phyloP scores from a whole-genome alignment of 2,797 vertebrate genomes.

The Ctenopoma kingsleyae region DNA sequence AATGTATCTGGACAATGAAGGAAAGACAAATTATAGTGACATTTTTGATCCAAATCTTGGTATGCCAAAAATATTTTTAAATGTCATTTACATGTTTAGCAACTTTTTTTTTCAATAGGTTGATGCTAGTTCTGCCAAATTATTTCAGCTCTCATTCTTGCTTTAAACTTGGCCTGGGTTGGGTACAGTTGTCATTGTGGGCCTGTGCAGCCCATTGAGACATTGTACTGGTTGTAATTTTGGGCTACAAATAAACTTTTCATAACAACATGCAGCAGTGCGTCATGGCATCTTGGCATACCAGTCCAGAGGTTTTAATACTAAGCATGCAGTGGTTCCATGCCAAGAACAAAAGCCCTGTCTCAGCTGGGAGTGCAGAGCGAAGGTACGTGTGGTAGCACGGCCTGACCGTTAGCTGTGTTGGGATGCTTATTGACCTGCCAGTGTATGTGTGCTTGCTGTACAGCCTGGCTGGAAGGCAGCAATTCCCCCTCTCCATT shows the following conservation, averaged over 20 bases:
- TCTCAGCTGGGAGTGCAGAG: constrained; percentile 69
- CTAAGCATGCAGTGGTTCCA: constrained; percentile 79
- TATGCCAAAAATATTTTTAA: neutral
- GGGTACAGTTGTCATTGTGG: neutral
- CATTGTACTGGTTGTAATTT: constrained; percentile 15
- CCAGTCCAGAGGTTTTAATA: constrained; percentile 60
- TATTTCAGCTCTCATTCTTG: neutral
- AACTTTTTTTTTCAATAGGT: neutral
- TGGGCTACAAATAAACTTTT: constrained; percentile 28
- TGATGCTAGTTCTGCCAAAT: neutral
- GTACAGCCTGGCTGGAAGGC: constrained; percentile 77
- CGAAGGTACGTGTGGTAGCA: constrained; percentile 63
- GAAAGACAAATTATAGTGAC: neutral
- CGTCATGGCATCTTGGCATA: constrained; percentile 46
- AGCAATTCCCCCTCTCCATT: constrained; percentile 69
- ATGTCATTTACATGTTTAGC: neutral
- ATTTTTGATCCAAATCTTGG: neutral
- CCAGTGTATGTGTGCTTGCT: constrained; percentile 64
- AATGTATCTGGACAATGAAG: neutral
- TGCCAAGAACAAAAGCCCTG: constrained; percentile 78
- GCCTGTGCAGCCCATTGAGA: neutral
- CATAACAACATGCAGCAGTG: constrained; percentile 51
- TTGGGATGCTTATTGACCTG: constrained; percentile 77
- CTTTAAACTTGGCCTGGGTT: neutral
- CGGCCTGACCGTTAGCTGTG: constrained; percentile 76